Conservation (phyloP, 2,113 vertebrate genomes). For the Notarius lentiginosus region DNA sequence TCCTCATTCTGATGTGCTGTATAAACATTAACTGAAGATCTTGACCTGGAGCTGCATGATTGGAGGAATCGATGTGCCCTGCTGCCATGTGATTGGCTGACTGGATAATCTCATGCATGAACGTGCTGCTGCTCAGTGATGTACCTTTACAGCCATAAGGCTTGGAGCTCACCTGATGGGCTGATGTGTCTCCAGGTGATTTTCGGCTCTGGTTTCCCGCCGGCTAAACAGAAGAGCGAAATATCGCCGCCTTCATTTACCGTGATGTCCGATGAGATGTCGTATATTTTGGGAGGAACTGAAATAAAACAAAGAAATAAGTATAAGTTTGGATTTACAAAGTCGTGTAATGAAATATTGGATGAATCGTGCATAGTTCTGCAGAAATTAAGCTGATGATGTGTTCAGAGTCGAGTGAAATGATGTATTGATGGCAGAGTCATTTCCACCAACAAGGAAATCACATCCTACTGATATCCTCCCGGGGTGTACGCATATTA, state of each 20-base stretch:
- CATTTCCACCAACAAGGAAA: not conserved
- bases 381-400: not conserved
- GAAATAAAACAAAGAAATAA: constrained; percentile 44
- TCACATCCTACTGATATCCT: not conserved
- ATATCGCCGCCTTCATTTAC: constrained; percentile 97
- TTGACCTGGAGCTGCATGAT: not conserved
- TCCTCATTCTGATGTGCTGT: not conserved
- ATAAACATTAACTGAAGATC: not conserved
- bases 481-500: not conserved
- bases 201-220: constrained; percentile 91
- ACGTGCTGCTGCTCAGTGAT: not conserved
- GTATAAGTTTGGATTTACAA: not conserved
- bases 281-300: constrained; percentile 97
- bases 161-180: constrained; percentile 82
- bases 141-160: not conserved
- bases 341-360: too few species aligned
- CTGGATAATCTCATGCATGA: not conserved
- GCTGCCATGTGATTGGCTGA: not conserved
- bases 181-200: constrained; percentile 98
- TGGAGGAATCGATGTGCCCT: not conserved
- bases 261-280: constrained; percentile 86
- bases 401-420: not conserved
- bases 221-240: constrained; percentile 92
- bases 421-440: not conserved
- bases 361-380: not conserved